Conservation (phyloP, 2,888 invertebrate genomes). For the Bembecia ichneumoniformis region DNA sequence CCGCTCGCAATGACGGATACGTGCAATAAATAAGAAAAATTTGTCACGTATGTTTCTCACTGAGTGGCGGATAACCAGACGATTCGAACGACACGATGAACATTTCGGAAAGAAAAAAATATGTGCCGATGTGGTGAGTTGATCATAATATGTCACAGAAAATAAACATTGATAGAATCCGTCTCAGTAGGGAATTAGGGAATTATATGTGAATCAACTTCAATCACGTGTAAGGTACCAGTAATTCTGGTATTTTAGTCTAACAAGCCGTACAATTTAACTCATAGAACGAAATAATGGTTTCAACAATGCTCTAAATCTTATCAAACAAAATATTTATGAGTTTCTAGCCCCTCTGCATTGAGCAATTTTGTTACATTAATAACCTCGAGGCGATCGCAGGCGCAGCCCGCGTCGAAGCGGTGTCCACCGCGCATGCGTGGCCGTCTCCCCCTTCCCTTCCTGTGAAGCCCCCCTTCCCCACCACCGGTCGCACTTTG, state of each 20-base stretch:
- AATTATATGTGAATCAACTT: too few relatives aligned
- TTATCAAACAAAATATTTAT: too few relatives aligned
- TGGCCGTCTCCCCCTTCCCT: constrained; percentile 92
- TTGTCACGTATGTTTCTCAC: not conserved
- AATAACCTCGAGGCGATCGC: constrained; percentile 72
- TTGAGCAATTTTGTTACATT: not conserved
- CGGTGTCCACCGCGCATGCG: constrained; percentile 81
- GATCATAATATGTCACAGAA: not conserved
- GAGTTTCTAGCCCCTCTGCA: not conserved
- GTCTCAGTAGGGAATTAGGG: too few relatives aligned
- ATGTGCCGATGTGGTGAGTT: constrained; percentile 39
- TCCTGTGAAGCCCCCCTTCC: constrained; percentile 31
- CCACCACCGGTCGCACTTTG: constrained; percentile 57
- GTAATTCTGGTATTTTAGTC: too few relatives aligned
- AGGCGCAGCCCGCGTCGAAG: constrained; percentile 78
- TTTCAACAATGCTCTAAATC: too few relatives aligned
- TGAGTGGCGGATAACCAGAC: not conserved
- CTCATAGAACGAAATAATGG: too few relatives aligned
- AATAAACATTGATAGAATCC: too few relatives aligned
- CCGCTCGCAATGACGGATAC: constrained; percentile 1
- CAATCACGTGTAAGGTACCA: too few relatives aligned
- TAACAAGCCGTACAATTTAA: too few relatives aligned
- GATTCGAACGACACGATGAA: constrained; percentile 17
- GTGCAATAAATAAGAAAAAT: not conserved
- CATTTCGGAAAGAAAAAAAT: constrained; percentile 25